Base-by-base conservation (phyloP, 1,140 invertebrate genomes). In the Rhopalosiphum maidis region DNA sequence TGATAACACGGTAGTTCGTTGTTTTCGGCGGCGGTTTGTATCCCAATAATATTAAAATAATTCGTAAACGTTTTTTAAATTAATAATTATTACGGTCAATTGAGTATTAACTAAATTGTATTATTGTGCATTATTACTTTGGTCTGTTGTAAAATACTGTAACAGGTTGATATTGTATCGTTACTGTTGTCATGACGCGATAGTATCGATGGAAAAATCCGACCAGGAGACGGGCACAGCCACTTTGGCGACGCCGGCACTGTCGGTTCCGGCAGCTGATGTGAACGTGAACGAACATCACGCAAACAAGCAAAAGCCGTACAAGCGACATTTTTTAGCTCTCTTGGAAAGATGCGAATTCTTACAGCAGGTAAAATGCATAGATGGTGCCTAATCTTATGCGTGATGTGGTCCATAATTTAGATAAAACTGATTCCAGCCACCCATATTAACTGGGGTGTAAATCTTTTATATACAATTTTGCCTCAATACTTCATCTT, bases 281-380 rank as follows among this genome's bases (percentile, higher is more conserved):
- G 43, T 83, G 46, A 95, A 96, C 95, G 96, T 96, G 48, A 95
- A 96, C 95, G 96, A 41, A 41, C 51, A 96, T 95, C 95, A 95
- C 95, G 86, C 94, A 55, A 95, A 95, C 94, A 96, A 96, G 94
- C 95, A 96, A 94, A 96, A 96, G 94, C 95, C 96, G 94, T 96
- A 96, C 95, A 96, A 96, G 94, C 96, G 96, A 94, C 96, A 96
- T 95, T 96, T 96, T 95, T 96, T 96, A 94, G 95, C 96, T 94
- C 95, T 97, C 88, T 95, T 96, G 92, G 96, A 96, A 94, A 95
- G 96, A 95, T 97, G 96, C 95, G 96, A 96, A 95, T 96, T 96
- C 85, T 95, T 97, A 94, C 96, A 97, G 94, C 96, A 96, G 94
- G 94, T 95, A 90, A 93, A 48, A 54, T 37, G 25, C 90, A 55